These are phyloP conservation scores for Hirundichthys speculiger DNA, from an alignment of 2,113 vertebrate genomes.

Conservation along the genomic window DNA sequence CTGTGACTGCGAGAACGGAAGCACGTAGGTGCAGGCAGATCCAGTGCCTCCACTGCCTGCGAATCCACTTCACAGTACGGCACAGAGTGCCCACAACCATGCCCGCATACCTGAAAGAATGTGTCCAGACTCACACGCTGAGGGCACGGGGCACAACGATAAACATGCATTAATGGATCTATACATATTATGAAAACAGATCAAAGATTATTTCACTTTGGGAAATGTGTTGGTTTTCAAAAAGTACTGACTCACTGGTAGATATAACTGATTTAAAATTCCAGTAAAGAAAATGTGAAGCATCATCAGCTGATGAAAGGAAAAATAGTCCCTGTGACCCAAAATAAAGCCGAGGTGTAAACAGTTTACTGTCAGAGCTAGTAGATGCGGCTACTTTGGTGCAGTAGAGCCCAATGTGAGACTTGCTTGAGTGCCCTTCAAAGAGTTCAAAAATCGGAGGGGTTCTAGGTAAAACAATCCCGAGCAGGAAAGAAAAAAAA, in stretches of 20 bases:
- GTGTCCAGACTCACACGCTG: constrained; percentile 68
- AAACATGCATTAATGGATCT: constrained; percentile 20
- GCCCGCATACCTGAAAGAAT: constrained; percentile 85
- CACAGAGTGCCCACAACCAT: constrained; percentile 81
- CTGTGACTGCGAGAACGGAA: constrained; percentile 98
- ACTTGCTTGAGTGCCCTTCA: no score
- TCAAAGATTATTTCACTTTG: background rate
- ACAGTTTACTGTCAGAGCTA: background rate
- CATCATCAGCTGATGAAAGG: background rate
- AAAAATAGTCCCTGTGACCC: background rate
- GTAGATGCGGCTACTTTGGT: no score
- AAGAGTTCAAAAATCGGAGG: no score
- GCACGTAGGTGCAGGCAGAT: constrained; percentile 93
- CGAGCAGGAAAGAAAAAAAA: background rate
- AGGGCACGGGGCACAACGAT: constrained; percentile 53
- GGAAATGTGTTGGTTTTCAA: background rate
- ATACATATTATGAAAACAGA: background rate
- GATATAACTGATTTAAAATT: background rate
- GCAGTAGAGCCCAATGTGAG: no score
- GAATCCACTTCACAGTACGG: constrained; percentile 89
- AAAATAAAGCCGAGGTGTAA: background rate
- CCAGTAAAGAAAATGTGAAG: background rate
- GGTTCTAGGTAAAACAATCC: no score
- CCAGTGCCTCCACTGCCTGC: constrained; percentile 87
- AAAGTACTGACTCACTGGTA: background rate